Evolutionary conservation across 2,113 vertebrate genomes (phyloP), one percentile per base, ranked within the genome.

Genomic region (Anguilla japonica): DNA sequence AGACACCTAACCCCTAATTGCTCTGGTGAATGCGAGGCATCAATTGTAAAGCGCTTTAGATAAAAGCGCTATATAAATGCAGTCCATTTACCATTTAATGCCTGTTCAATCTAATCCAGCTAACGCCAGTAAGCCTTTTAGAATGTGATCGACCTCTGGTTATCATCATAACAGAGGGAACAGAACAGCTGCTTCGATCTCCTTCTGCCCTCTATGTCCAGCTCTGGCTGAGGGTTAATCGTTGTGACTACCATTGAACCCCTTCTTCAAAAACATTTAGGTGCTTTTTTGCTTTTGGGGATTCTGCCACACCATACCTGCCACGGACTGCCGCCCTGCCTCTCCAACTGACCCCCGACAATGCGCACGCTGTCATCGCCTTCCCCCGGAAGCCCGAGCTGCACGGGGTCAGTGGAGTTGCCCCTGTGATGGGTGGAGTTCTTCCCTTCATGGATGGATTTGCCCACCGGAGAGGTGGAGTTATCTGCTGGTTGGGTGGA

Each of bases 261-360:
- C 57, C 57, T 60, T 16, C 57, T n/a, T 26, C 43, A 82, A 18
- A 46, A 7, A 14, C 1, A 22, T 15, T 43, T 41, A 20, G 3
- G 15, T 46, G 26, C 40, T 41, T 43, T 81, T 41, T 46, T 41
- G 18, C 79, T 18, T 81, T 81, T 43, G 15, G 15, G 29, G n/a
- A 75, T 75, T 75, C 71, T 29, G 71, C 9, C 8, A 60, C 57
- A 8, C 8, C 89, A 29, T 90, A 95, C 95, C 96, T 97, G 96
- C 97, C 96, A 98, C 1, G 97, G 97, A 87, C 97, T 98, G 8
- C 95, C 92, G 6, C 96, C 97, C 71, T 8, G 91, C 3, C 14
- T 92, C 90, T 96, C 96, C n/a, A 96, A 81, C 2, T 29, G 63
- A 84, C 96, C 96, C 9, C 97, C 96, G 0, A 93, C 91, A n/a